Conservation (phyloP, 2,797 vertebrate genomes). For the Rhabdomys pumilio region DNA sequence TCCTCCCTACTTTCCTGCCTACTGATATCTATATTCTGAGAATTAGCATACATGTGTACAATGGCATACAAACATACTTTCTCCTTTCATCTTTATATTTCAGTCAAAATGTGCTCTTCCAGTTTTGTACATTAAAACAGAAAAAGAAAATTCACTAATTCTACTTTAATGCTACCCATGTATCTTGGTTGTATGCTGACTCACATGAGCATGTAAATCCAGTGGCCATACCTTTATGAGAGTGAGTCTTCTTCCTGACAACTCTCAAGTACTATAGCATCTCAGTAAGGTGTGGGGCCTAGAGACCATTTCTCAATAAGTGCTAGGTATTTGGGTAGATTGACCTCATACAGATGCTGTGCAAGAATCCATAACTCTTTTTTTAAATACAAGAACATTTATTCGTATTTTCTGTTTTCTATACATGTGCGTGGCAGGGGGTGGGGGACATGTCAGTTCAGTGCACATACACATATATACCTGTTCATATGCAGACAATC, state of each 20-base stretch:
- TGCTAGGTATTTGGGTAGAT: background rate
- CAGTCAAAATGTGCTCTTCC: background rate
- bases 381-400: background rate
- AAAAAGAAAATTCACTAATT: background rate
- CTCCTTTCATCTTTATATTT: too few relatives aligned
- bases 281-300: background rate
- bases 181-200: background rate
- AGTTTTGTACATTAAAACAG: background rate
- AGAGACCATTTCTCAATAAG: background rate
- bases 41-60: background rate
- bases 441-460: background rate
- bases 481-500: background rate
- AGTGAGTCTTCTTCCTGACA: background rate
- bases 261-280: background rate
- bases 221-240: background rate
- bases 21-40: background rate
- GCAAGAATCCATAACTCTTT: too few relatives aligned
- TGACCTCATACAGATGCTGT: background rate
- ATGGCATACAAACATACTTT: background rate
- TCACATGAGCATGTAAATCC: background rate
- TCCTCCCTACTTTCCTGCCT: background rate
- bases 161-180: background rate
- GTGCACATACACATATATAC: background rate
- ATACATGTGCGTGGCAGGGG: background rate
- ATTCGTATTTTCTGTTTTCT: background rate